Evolutionary conservation across 2,113 vertebrate species (phyloP).

Genomic region (Campylorhamphus procurvoides): DNA sequence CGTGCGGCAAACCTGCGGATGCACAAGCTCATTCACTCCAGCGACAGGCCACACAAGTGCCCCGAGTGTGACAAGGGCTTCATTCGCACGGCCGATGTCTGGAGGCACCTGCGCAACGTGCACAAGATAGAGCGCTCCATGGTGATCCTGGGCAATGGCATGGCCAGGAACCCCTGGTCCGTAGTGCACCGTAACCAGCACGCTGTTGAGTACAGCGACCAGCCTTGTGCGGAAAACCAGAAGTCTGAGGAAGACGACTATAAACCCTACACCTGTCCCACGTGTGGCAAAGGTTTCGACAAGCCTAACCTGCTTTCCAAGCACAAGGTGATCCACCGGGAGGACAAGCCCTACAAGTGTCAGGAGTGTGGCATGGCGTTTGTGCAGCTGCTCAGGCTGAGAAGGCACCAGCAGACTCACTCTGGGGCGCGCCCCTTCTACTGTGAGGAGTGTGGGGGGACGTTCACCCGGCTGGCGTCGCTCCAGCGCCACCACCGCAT

Average conservation of each 20-base stretch:
- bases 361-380: slow-evolving; percentile 53
- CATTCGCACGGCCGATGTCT: slow-evolving; percentile 43
- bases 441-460: slow-evolving; percentile 13
- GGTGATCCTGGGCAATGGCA: neutral
- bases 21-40: slow-evolving; percentile 60
- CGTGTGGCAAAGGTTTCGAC: neutral
- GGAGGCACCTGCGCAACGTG: slow-evolving; percentile 33
- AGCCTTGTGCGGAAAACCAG: neutral
- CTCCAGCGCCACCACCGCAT: slow-evolving; percentile 48
- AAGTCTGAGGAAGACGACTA: neutral
- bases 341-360: slow-evolving; percentile 61
- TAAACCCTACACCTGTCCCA: neutral
- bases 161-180: slow-evolving; percentile 34
- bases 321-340: slow-evolving; percentile 51
- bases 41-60: slow-evolving; percentile 40
- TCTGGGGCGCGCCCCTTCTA: slow-evolving; percentile 17
- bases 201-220: fast-evolving
- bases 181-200: neutral
- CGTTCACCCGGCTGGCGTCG: neutral
- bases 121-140: slow-evolving; percentile 60
- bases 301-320: slow-evolving; percentile 65
- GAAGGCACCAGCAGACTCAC: slow-evolving; percentile 54
- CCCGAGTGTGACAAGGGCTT: slow-evolving; percentile 65
- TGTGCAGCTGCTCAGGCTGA: slow-evolving; percentile 56
- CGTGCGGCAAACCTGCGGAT: slow-evolving; percentile 18